Conservation (phyloP, 1,140 invertebrate species). For the Caerostris extrusa region DNA sequence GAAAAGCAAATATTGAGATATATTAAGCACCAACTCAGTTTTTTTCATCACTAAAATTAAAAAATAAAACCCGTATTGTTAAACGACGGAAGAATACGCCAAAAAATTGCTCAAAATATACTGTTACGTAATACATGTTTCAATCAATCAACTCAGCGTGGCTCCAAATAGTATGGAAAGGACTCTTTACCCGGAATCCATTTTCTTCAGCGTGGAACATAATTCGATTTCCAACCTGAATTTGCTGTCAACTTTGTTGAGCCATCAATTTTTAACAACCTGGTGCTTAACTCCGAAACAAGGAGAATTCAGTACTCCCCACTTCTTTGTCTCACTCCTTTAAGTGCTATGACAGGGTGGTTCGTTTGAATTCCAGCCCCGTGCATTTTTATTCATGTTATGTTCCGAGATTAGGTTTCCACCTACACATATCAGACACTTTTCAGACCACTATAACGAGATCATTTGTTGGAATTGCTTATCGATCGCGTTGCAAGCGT, state of each 20-base stretch:
- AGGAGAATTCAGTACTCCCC: background rate
- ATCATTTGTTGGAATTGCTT: background rate
- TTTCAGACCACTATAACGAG: background rate
- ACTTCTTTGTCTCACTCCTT: background rate
- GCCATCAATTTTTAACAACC: conserved; percentile 52
- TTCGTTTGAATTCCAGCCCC: background rate
- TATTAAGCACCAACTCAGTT: too few relatives aligned
- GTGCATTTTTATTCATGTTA: conserved; percentile 42
- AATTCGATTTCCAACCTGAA: conserved; percentile 33
- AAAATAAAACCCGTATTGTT: too few relatives aligned
- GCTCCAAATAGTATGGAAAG: background rate
- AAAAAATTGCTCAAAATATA: background rate
- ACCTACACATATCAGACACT: conserved; percentile 17
- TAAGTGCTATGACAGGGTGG: conserved; percentile 18
- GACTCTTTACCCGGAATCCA: background rate
- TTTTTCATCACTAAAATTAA: too few relatives aligned
- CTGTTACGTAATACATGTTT: background rate
- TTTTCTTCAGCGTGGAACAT: conserved; percentile 20
- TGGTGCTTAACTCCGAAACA: conserved; percentile 19
- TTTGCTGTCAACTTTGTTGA: background rate
- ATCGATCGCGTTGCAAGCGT: background rate
- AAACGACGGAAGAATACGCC: background rate
- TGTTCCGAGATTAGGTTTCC: conserved; percentile 8
- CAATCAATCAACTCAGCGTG: background rate
- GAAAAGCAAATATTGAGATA: too few relatives aligned